These are phyloP conservation scores for Monoplex corrugatus DNA, from an alignment of 2,888 invertebrate genomes.

Conservation along the genomic window DNA sequence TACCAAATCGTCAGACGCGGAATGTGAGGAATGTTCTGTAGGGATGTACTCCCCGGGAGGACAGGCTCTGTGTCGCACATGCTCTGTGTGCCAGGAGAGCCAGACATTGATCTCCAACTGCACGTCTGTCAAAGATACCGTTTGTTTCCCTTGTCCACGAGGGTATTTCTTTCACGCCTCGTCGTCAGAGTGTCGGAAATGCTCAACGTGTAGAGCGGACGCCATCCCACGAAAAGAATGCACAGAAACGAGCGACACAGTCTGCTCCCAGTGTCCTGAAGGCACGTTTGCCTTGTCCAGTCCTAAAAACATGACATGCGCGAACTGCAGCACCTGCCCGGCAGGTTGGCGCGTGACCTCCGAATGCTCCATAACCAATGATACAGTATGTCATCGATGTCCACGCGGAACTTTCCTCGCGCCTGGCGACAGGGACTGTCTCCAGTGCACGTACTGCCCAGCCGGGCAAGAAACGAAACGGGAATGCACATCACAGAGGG, in stretches of 20 bases:
- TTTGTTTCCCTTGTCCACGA: conserved; percentile 62
- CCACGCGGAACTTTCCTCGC: neutral
- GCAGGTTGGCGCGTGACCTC: conserved; percentile 3
- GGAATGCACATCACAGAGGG: neutral
- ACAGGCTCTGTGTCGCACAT: neutral
- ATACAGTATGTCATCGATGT: conserved; percentile 37
- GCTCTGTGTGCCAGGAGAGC: conserved; percentile 56
- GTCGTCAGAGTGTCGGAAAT: conserved; percentile 48
- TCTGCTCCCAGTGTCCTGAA: conserved; percentile 40
- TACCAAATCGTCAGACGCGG: neutral
- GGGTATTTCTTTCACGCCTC: conserved; percentile 50
- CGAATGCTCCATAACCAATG: neutral
- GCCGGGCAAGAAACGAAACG: conserved; percentile 35
- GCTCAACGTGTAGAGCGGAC: conserved; percentile 27
- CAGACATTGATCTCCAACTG: conserved; percentile 58
- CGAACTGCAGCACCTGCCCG: conserved; percentile 33
- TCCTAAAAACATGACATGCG: neutral
- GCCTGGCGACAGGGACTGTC: neutral
- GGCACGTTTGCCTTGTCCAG: conserved; percentile 45
- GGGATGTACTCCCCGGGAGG: conserved; percentile 31
- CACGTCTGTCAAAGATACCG: conserved; percentile 58
- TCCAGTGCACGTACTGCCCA: conserved; percentile 41
- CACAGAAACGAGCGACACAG: conserved; percentile 29
- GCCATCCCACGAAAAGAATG: conserved; percentile 8
- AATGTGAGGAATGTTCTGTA: conserved; percentile 10